Base-by-base conservation (phyloP, 2,888 invertebrate species). In the Hypercompe scribonia region DNA sequence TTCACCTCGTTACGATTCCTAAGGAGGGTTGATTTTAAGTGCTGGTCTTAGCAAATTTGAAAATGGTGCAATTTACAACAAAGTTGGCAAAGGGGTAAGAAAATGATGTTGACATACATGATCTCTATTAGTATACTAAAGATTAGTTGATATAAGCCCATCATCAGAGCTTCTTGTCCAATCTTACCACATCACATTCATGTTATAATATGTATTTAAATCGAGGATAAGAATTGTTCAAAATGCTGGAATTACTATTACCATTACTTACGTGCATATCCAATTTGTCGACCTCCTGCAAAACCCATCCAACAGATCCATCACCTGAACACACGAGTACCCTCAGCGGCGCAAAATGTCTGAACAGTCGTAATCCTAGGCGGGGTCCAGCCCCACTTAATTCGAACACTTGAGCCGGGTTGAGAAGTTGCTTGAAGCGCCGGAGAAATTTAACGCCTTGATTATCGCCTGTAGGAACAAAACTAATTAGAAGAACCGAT, bases 351-450 rank as follows among this genome's bases (percentile, higher is more conserved):
- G 99, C 99, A 92, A 99, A 99, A 94, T 98, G 98, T 85, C 99
- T 97, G 96, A 99, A 99, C 85, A 99, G 96, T 78, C 98, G 96
- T 86, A 99, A 96, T 13, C 97, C 97, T 86, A 97, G 97, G 94
- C 99, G 97, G 65, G 99, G 98, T 11, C 98, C 98, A 95, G 96
- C 99, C 96, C 89, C 98, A 92, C 99, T 98, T 89, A 99, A 97
- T 96, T 99, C 99, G 93, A 99, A 99, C 76, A 99, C 99, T 96
- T 99, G 99, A 76, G 99, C 99, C 24, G 99, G 99, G 95, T 99
- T 99, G 76, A 99, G 96, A 73, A 99, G 96, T 93, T 99, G 99
- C 92, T 98, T 99, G 95, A 99, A 99, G 80, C 99, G 97, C 71
- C 99, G 96, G 81, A 99, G 96, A 96, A 99, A 99, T 94, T 99